Percentiles rank a stretch among this genome's conserved stretches.
These are phyloP conservation scores for Monopis laevigella DNA, from an alignment of 2,888 invertebrate species.

Conservation along the genomic window DNA sequence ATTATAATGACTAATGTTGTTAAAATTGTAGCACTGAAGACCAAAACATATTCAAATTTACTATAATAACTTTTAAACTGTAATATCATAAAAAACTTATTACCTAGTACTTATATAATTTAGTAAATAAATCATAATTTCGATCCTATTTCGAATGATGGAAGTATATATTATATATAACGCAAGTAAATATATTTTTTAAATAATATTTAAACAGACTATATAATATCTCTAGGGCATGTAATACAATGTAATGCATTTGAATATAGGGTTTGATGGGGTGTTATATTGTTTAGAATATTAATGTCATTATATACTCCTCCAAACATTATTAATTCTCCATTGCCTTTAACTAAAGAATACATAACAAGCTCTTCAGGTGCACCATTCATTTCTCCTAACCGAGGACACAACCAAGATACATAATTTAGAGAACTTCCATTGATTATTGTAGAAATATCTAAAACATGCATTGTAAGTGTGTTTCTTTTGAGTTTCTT, in stretches of 20 bases:
- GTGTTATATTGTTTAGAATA: constrained; percentile 61
- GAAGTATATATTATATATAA: no score
- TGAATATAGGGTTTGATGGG: constrained; percentile 74
- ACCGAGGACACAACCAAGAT: constrained; percentile 75
- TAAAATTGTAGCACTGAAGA: no score
- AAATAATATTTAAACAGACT: no score
- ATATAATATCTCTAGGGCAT: constrained; percentile 76
- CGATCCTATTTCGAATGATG: no score
- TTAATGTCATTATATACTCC: constrained; percentile 86
- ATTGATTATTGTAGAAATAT: constrained; percentile 77
- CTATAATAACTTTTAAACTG: no score
- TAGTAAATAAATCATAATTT: no score
- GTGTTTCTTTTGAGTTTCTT: constrained; percentile 74
- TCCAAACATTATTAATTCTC: constrained; percentile 96
- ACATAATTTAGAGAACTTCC: constrained; percentile 71
- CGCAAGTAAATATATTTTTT: no score
- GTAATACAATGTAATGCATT: constrained; percentile 81
- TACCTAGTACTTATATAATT: no score
- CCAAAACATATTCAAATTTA: no score
- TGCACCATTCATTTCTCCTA: constrained; percentile 72
- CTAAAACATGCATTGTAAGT: constrained; percentile 85
- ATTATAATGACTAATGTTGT: no score
- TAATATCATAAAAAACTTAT: no score
- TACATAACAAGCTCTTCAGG: constrained; percentile 93
- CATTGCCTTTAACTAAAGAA: constrained; percentile 87